Base-by-base conservation (phyloP, 2,113 vertebrate genomes). In the Neopipo cinnamomea region DNA sequence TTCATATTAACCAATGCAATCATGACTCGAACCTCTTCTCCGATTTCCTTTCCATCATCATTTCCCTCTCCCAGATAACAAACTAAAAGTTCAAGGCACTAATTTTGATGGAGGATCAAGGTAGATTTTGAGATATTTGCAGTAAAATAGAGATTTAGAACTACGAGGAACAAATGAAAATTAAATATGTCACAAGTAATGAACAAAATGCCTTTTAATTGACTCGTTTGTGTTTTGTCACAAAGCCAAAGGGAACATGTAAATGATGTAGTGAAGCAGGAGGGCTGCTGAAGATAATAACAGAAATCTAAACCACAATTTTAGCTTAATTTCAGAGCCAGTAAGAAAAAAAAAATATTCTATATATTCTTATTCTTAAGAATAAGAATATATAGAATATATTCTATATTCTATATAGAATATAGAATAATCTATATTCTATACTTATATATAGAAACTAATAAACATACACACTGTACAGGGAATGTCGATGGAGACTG, bases 1-100 rank as follows among this genome's bases (percentile, higher is more conserved):
- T 72, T 56, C 23, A 1, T 30, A 20, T 56, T 67, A 78, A 89
- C 33, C 25, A 71, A 14, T 18, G 15, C 20, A 66, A 53, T 50
- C 41, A 47, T 0, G 0, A 44, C 46, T 52, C 55, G 33, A n/a
- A 74, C 11, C 14, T 78, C 23, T 71, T 41, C 37, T 2, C 4
- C 62, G 25, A 3, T 41, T 84, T 46, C 33, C 47, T 59, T 47
- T 27, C 19, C 18, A 55, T 42, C 35, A 42, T 35, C 28, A 12
- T 47, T 85, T 59, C 67, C 42, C 27, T 85, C 49, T 53, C 23
- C 73, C n/a, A 13, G 14, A 30, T 35, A 73, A 85, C 18, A 46
- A 76, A 62, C 11, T 20, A 76, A 82, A 89, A 75, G 39, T 65
- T 72, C 66, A 89, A 70, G 31, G 25, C n/a, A 23, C 33, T 41